These are phyloP conservation scores for Malthinus flaveolus DNA, from an alignment of 2,888 invertebrate species.

Conservation along the genomic window DNA sequence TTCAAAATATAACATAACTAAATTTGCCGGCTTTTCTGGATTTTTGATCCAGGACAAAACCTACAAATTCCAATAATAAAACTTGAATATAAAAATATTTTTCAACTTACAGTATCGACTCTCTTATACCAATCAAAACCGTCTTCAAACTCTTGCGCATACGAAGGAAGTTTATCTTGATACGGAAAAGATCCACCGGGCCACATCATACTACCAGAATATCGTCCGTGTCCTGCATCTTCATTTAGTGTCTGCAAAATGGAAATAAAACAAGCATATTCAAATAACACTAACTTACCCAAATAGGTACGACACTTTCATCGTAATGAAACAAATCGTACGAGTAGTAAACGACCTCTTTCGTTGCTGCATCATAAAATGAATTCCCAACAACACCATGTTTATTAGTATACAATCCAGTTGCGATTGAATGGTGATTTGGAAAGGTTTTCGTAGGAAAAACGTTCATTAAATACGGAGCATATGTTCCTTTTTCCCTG, in stretches of 20 bases:
- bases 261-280: slow-evolving; percentile 3
- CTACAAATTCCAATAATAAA: slow-evolving; percentile 38
- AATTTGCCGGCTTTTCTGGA: slow-evolving; percentile 64
- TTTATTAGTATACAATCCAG: slow-evolving; percentile 67
- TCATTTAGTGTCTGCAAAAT: slow-evolving; percentile 60
- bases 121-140: slow-evolving; percentile 57
- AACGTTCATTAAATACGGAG: slow-evolving; percentile 63
- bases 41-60: slow-evolving; percentile 63
- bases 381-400: slow-evolving; percentile 71
- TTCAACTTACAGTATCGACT: slow-evolving; percentile 56
- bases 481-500: slow-evolving; percentile 59
- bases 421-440: slow-evolving; percentile 74
- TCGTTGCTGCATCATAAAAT: slow-evolving; percentile 59
- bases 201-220: slow-evolving; percentile 73
- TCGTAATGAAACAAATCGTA: slow-evolving; percentile 61
- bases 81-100: background rate
- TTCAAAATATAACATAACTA: slow-evolving; percentile 70
- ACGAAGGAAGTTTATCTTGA: slow-evolving; percentile 56
- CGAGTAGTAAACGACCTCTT: slow-evolving; percentile 45
- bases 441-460: slow-evolving; percentile 75
- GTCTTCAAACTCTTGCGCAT: slow-evolving; percentile 52
- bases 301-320: slow-evolving; percentile 60
- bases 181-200: slow-evolving; percentile 64
- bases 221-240: slow-evolving; percentile 55
- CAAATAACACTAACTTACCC: slow-evolving; percentile 53